These are phyloP conservation scores for Ceratina australensis DNA, from an alignment of 1,140 invertebrate genomes.

Conservation along the genomic window DNA sequence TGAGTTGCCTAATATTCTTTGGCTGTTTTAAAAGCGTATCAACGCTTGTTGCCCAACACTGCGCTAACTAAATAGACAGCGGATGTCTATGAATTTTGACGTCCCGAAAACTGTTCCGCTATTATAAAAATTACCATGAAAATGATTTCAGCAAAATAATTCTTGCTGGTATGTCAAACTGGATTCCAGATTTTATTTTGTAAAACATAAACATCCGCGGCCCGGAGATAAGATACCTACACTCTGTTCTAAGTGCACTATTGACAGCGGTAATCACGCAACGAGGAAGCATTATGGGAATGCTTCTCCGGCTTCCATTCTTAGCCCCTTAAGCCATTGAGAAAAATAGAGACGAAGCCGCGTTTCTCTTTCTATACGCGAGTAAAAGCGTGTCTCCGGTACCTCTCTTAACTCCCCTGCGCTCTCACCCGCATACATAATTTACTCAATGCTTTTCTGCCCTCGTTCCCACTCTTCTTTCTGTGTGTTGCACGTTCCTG, in stretches of 20 bases:
- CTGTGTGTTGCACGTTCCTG: conserved; percentile 10
- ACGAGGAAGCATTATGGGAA: conserved; percentile 9
- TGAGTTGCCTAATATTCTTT: neutral
- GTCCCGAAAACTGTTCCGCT: too few relatives aligned
- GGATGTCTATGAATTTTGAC: too few relatives aligned
- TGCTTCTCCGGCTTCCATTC: conserved; percentile 5
- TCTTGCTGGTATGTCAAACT: too few relatives aligned
- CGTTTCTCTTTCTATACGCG: neutral
- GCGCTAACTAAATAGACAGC: neutral
- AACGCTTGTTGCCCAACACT: conserved; percentile 13
- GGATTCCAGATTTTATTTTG: too few relatives aligned
- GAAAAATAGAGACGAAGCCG: conserved; percentile 27
- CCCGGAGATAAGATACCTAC: neutral
- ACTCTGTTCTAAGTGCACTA: conserved; percentile 12
- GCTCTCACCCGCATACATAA: neutral
- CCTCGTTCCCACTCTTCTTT: neutral
- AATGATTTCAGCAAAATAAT: too few relatives aligned
- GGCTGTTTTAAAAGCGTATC: too few relatives aligned
- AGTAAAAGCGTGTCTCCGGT: neutral
- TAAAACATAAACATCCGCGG: neutral
- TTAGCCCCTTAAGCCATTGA: conserved; percentile 17
- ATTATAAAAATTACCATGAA: too few relatives aligned
- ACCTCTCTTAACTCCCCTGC: neutral
- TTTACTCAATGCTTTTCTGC: neutral
- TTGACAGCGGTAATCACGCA: conserved; percentile 9